Evolutionary conservation across 2,797 vertebrate species (phyloP).

Genomic region (Falco concolor): DNA sequence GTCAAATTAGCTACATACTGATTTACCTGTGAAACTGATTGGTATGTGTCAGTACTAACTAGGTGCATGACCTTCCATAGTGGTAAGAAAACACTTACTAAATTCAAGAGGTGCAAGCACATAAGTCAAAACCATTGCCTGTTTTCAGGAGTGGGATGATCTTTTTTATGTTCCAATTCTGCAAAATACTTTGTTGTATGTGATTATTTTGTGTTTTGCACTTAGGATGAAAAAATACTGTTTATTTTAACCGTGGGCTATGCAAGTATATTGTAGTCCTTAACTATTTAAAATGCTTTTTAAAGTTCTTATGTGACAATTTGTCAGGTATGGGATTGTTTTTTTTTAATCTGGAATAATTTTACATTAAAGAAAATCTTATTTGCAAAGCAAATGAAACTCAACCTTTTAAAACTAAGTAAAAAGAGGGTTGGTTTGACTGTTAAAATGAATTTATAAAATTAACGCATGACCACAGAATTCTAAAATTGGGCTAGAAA

Average conservation of each 20-base stretch:
- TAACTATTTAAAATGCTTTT: not conserved
- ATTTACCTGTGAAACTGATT: not conserved
- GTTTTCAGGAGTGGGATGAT: not conserved
- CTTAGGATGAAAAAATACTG: not conserved
- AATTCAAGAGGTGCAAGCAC: not conserved
- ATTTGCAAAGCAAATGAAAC: conserved; percentile 23
- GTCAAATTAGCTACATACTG: not conserved
- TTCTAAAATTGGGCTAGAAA: not conserved
- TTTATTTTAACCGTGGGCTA: not conserved
- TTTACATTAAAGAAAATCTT: not conserved
- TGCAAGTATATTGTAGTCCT: not conserved
- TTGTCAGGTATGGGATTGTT: not conserved
- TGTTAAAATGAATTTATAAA: not conserved
- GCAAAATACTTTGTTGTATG: not conserved
- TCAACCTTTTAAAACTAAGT: not conserved
- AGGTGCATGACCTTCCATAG: not conserved
- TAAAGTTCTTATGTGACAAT: not conserved
- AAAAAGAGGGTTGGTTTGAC: not conserved
- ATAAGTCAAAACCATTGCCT: not conserved
- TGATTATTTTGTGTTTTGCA: not conserved
- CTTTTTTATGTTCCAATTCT: not conserved
- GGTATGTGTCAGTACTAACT: not conserved
- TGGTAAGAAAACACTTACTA: not conserved
- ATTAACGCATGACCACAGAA: not conserved
- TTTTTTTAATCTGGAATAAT: not conserved